Conservation (phyloP, 2,113 vertebrate species). For the Sterna hirundo region DNA sequence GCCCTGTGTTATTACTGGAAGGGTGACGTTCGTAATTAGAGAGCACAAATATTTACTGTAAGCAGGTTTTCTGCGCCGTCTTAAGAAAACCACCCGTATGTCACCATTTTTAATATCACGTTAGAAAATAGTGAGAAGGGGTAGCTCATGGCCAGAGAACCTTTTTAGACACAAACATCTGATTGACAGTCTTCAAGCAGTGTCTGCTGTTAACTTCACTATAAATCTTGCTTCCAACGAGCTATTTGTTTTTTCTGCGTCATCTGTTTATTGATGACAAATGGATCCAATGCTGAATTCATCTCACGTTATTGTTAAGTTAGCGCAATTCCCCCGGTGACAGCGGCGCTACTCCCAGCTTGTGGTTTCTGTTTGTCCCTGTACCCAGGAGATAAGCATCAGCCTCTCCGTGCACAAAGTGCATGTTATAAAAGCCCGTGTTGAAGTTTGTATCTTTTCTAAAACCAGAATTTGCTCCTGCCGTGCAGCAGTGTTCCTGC, state of each 20-base stretch:
- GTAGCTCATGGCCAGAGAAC: background rate
- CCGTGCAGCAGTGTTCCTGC: background rate
- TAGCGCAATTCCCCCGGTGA: background rate
- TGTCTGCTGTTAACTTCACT: background rate
- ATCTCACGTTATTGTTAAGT: background rate
- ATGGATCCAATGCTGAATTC: background rate
- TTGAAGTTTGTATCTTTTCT: background rate
- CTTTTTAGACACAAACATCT: background rate
- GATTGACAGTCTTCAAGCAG: background rate
- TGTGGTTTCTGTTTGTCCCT: background rate
- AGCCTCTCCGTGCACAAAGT: background rate
- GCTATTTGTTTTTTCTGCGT: background rate
- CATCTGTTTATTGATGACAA: background rate
- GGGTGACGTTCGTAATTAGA: background rate
- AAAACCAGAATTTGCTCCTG: background rate
- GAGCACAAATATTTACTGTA: slow-evolving; percentile 8
- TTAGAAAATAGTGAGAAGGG: background rate
- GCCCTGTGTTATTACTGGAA: background rate
- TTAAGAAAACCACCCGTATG: background rate
- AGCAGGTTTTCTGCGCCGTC: background rate
- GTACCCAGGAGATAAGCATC: background rate
- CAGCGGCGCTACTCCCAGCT: background rate
- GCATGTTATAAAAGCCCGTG: background rate
- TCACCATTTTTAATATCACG: background rate
- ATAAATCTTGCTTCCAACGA: background rate